phyloP scores from a whole-genome alignment of 2,888 invertebrate genomes.

The Monochamus alternatus region DNA sequence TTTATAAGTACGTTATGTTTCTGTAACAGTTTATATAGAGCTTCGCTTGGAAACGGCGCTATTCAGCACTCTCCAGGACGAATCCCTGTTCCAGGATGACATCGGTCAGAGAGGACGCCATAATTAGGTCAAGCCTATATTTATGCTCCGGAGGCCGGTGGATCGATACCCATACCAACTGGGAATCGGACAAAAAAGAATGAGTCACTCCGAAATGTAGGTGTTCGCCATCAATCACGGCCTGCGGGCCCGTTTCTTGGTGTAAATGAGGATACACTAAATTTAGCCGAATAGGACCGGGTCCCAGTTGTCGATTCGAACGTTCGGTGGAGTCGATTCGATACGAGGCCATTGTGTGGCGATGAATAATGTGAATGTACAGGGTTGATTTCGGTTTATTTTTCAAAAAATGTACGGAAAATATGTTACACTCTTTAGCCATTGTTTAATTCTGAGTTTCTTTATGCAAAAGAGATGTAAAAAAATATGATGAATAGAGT shows the following conservation, averaged over 20 bases:
- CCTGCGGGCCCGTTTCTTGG: conserved; percentile 34
- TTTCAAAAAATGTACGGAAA: too few relatives aligned
- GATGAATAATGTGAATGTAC: background rate
- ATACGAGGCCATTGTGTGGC: background rate
- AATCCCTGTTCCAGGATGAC: background rate
- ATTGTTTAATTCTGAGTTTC: too few relatives aligned
- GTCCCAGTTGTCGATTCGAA: background rate
- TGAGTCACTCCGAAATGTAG: conserved; percentile 32
- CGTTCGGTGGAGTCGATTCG: background rate
- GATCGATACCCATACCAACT: conserved; percentile 30
- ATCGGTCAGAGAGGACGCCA: conserved; percentile 1
- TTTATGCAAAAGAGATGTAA: too few relatives aligned
- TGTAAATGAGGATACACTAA: conserved; percentile 29
- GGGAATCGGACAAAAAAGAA: conserved; percentile 36
- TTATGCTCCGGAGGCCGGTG: conserved; percentile 10
- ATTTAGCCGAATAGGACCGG: conserved; percentile 23
- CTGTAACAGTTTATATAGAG: too few relatives aligned
- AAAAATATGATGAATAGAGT: too few relatives aligned
- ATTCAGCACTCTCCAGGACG: background rate
- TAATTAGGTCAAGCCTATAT: conserved; percentile 33
- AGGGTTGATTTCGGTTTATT: too few relatives aligned
- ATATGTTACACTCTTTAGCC: too few relatives aligned
- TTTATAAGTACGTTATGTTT: too few relatives aligned
- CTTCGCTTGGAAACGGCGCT: too few relatives aligned
- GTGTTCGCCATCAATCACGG: conserved; percentile 34